A percentile compares a stretch with the other conserved stretches of the same genome.
These are phyloP conservation scores for Bungarus multicinctus DNA, from an alignment of 2,113 vertebrate genomes.

Conservation along the genomic window DNA sequence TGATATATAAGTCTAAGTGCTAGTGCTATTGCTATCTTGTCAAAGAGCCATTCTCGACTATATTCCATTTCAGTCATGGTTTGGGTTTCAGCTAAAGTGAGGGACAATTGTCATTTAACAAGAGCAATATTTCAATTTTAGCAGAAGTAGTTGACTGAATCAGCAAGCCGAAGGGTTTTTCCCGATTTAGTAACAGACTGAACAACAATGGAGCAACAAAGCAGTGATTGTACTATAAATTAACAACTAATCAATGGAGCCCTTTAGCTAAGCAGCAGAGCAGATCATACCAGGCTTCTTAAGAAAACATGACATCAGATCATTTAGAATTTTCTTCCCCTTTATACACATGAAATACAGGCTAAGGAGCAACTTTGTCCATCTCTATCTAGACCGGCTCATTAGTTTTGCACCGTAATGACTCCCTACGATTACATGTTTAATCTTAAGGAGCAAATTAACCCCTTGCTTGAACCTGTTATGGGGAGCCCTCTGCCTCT, in stretches of 20 bases:
- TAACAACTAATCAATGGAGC: background rate
- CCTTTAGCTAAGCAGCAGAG: background rate
- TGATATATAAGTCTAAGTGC: no score
- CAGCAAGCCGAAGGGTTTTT: background rate
- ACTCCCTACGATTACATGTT: background rate
- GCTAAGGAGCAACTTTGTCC: background rate
- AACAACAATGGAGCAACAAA: background rate
- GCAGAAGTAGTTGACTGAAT: background rate
- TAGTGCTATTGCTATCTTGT: background rate
- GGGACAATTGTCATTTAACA: background rate
- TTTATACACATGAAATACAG: background rate
- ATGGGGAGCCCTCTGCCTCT: background rate
- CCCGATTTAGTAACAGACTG: background rate
- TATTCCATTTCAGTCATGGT: background rate
- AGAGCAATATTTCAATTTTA: background rate
- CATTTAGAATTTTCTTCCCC: background rate
- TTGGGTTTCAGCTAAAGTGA: background rate
- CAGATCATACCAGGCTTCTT: background rate
- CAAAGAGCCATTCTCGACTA: background rate
- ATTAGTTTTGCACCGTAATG: background rate
- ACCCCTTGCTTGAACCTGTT: background rate
- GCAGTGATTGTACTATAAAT: background rate
- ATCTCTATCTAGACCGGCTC: background rate
- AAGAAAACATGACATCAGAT: background rate
- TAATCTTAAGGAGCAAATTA: background rate